phyloP scores from a whole-genome alignment of 2,113 vertebrate genomes.

The Pao palembangensis region DNA sequence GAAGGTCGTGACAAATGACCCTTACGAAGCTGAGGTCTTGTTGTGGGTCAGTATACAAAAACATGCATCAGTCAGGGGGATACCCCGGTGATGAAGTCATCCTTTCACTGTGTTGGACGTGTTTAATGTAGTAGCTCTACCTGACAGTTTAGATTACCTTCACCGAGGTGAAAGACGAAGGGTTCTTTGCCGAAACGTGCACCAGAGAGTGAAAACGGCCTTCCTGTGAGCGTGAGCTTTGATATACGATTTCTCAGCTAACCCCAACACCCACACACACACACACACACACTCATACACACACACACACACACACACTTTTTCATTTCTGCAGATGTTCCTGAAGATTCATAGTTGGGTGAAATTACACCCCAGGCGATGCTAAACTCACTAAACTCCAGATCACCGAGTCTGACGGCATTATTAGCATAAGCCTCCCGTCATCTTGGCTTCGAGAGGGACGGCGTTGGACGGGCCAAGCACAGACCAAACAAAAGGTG shows the following conservation, averaged over 20 bases:
- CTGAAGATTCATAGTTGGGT: slow-evolving; percentile 1
- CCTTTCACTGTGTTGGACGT: neutral
- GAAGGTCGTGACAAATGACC: slow-evolving; percentile 29
- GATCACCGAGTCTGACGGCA: slow-evolving; percentile 3
- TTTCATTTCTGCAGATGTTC: slow-evolving; percentile 5
- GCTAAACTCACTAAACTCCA: slow-evolving; percentile 12
- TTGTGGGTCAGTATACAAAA: slow-evolving; percentile 38
- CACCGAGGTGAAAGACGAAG: neutral
- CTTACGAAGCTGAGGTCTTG: neutral
- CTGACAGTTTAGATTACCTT: slow-evolving; percentile 15
- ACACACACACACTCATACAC: neutral
- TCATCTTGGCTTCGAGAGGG: slow-evolving; percentile 19
- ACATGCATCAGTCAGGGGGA: slow-evolving; percentile 26
- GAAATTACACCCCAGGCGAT: neutral
- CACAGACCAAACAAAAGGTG: slow-evolving; percentile 25
- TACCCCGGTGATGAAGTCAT: slow-evolving; percentile 33
- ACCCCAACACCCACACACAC: neutral
- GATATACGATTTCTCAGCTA: no score
- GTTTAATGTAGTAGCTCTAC: neutral
- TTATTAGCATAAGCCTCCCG: slow-evolving; percentile 16
- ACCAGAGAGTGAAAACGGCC: no score
- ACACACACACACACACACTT: neutral
- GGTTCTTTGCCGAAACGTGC: neutral
- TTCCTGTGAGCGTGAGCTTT: no score
- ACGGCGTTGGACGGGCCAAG: slow-evolving; percentile 3